Evolutionary conservation across 2,888 invertebrate species (phyloP).

Genomic region (Leucania comma): DNA sequence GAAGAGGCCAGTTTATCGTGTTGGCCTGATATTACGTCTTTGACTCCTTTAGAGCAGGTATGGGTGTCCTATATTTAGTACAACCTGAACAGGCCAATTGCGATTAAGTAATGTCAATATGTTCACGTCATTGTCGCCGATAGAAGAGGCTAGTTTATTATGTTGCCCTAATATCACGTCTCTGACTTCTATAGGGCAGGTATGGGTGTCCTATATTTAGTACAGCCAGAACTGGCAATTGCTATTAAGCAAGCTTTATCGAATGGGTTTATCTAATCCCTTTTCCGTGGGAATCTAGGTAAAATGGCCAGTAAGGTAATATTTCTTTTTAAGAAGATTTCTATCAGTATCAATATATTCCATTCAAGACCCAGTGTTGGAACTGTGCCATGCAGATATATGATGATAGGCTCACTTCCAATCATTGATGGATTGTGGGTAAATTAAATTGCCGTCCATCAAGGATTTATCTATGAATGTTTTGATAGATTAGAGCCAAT

Average conservation of each 20-base stretch:
- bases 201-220: neutral
- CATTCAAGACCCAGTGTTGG: constrained; percentile 22
- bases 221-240: neutral
- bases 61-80: neutral
- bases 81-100: neutral
- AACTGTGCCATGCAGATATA: constrained; percentile 39
- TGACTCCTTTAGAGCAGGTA: no score
- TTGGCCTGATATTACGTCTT: no score
- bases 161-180: no score
- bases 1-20: no score
- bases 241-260: neutral
- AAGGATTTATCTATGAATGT: neutral
- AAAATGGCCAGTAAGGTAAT: neutral
- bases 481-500: neutral
- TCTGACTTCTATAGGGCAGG: no score
- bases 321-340: constrained; percentile 21
- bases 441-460: neutral
- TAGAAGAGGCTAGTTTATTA: no score
- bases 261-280: neutral
- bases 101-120: no score
- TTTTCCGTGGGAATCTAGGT: constrained; percentile 24
- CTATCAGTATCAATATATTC: constrained; percentile 36
- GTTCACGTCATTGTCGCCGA: no score
- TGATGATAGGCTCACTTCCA: constrained; percentile 41
- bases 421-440: constrained; percentile 13